A percentile compares a stretch with the other conserved stretches of the same genome.
These are phyloP conservation scores for Ladona fulva DNA, from an alignment of 1,140 invertebrate species.

Conservation along the genomic window DNA sequence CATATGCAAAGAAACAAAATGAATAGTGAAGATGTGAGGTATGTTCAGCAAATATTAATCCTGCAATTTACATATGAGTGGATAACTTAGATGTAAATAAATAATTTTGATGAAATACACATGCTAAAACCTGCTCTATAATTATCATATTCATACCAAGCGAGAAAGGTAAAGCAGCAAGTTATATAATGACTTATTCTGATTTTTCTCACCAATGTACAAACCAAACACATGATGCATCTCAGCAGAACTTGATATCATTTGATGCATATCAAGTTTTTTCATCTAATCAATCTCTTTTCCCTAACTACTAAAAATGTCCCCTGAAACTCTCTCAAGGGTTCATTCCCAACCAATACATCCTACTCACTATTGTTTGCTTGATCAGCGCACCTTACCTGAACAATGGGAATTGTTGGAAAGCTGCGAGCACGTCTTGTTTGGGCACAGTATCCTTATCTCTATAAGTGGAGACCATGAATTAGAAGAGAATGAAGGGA, in stretches of 20 bases:
- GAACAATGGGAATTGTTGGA: slow-evolving; percentile 57
- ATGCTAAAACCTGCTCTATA: too few species aligned
- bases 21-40: too few species aligned
- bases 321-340: too few species aligned
- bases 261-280: too few species aligned
- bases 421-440: slow-evolving; percentile 57
- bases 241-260: neutral
- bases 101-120: too few species aligned
- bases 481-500: slow-evolving; percentile 4
- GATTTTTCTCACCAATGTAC: slow-evolving; percentile 1
- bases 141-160: too few species aligned
- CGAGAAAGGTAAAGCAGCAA: neutral
- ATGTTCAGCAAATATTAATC: too few species aligned
- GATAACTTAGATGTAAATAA: too few species aligned
- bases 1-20: too few species aligned
- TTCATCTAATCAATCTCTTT: too few species aligned
- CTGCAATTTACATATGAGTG: too few species aligned
- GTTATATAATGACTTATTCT: neutral
- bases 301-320: too few species aligned
- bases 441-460: slow-evolving; percentile 59
- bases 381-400: slow-evolving; percentile 43
- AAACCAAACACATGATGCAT: neutral
- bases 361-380: neutral
- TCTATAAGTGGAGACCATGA: slow-evolving; percentile 38
- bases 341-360: neutral